Percentiles rank a stretch among this genome's conserved stretches.
phyloP scores from a whole-genome alignment of 2,888 invertebrate species.

The Rutpela maculata region DNA sequence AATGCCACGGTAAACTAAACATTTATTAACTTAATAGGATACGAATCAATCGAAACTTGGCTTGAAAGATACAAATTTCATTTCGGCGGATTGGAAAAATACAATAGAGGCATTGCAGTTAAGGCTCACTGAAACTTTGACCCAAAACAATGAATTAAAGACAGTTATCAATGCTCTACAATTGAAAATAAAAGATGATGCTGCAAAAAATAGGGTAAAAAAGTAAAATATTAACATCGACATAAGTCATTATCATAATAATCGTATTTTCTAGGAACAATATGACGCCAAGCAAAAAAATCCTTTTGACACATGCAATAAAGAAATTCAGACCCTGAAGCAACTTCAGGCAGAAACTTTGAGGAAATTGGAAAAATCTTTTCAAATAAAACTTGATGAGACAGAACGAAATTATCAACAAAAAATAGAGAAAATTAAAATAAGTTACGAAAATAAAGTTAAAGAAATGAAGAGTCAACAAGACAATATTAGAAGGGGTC shows the following conservation, averaged over 20 bases:
- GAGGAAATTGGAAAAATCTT: slow-evolving; percentile 46
- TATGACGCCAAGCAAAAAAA: slow-evolving; percentile 47
- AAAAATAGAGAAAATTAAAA: slow-evolving; percentile 53
- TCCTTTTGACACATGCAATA: slow-evolving; percentile 38
- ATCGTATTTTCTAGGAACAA: slow-evolving; percentile 35
- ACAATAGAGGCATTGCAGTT: slow-evolving; percentile 61
- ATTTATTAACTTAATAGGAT: slow-evolving; percentile 5
- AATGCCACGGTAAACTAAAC: not conserved
- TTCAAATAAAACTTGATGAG: slow-evolving; percentile 45
- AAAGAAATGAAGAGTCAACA: slow-evolving; percentile 52
- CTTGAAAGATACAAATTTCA: slow-evolving; percentile 57
- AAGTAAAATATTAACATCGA: not conserved
- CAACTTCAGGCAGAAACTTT: slow-evolving; percentile 48
- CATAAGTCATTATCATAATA: not conserved
- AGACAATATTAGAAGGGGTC: slow-evolving; percentile 53
- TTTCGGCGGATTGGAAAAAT: slow-evolving; percentile 61
- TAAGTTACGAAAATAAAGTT: slow-evolving; percentile 54
- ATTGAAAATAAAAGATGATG: slow-evolving; percentile 47
- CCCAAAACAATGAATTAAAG: slow-evolving; percentile 62
- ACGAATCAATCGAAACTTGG: slow-evolving; percentile 31
- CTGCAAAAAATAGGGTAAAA: slow-evolving; percentile 44
- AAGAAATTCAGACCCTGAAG: slow-evolving; percentile 53
- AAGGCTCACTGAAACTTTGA: slow-evolving; percentile 60
- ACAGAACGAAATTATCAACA: slow-evolving; percentile 51
- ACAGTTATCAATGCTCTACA: slow-evolving; percentile 50